These are phyloP conservation scores for Stenichneumon culpator DNA, from an alignment of 2,888 invertebrate species.

Conservation along the genomic window DNA sequence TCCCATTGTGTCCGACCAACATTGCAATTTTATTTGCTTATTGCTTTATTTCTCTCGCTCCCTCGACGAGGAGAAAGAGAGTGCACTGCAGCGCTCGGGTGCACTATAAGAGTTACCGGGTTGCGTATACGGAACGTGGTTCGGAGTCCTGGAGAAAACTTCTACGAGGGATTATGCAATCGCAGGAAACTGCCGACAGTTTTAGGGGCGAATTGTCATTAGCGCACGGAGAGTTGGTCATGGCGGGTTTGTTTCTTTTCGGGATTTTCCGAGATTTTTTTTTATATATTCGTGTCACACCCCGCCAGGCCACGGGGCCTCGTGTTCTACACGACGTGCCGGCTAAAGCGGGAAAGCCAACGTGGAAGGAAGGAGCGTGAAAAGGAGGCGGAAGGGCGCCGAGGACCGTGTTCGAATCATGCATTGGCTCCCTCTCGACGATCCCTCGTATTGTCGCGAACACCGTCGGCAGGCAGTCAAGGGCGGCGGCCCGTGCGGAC, in stretches of 20 bases:
- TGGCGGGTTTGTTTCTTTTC: neutral
- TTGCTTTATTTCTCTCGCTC: constrained; percentile 63
- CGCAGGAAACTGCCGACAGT: neutral
- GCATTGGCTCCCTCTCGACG: constrained; percentile 43
- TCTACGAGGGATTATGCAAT: constrained; percentile 4
- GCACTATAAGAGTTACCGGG: neutral
- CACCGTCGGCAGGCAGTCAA: constrained; percentile 61
- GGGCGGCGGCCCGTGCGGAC: constrained; percentile 75
- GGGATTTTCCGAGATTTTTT: neutral
- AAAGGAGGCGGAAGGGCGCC: constrained; percentile 43
- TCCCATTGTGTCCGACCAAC: constrained; percentile 64
- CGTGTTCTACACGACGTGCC: constrained; percentile 60
- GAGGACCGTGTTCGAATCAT: constrained; percentile 59
- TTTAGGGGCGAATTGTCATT: neutral
- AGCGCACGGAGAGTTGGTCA: neutral
- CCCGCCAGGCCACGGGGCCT: constrained; percentile 46
- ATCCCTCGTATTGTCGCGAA: constrained; percentile 33
- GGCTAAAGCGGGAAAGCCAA: constrained; percentile 51
- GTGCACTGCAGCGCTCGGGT: constrained; percentile 16
- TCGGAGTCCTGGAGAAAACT: neutral
- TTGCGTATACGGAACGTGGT: neutral
- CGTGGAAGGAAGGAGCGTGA: constrained; percentile 68
- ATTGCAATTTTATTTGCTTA: constrained; percentile 68
- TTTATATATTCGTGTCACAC: constrained; percentile 48
- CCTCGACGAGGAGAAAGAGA: constrained; percentile 33